Evolutionary conservation across 2,797 vertebrate genomes (phyloP).

Genomic region (Adelosebastes latens): DNA sequence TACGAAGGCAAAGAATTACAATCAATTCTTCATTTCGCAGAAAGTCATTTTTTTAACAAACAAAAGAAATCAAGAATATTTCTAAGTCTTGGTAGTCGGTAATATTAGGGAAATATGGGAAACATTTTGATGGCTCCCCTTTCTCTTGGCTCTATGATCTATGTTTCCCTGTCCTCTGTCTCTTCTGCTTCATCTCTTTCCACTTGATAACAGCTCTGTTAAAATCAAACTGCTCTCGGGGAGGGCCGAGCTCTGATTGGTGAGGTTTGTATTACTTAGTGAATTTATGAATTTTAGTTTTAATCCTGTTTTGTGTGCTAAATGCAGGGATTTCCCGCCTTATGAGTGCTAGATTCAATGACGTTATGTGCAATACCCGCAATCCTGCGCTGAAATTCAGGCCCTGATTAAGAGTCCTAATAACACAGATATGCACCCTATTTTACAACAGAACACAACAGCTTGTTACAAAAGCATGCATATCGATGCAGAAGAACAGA

Average conservation of each 20-base stretch:
- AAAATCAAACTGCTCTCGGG: neutral
- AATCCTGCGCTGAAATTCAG: neutral
- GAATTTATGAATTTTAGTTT: neutral
- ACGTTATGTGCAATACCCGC: neutral
- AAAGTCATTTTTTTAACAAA: neutral
- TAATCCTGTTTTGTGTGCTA: neutral
- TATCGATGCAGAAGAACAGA: constrained; percentile 55
- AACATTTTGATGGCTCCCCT: neutral
- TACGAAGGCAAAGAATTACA: neutral
- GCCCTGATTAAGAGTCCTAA: neutral
- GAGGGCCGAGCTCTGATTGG: neutral
- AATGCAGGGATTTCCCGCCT: too few relatives aligned
- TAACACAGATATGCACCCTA: constrained; percentile 4
- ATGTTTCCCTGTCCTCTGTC: neutral
- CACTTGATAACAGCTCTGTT: neutral
- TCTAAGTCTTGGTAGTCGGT: neutral
- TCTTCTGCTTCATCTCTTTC: neutral
- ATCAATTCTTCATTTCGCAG: neutral
- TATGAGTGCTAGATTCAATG: neutral
- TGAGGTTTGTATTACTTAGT: neutral
- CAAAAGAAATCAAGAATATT: neutral
- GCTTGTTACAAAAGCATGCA: constrained; percentile 46
- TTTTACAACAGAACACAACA: constrained; percentile 37
- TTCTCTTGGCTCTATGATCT: neutral
- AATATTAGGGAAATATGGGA: neutral